Conservation (phyloP, 2,888 invertebrate species). For the Coecobrya sp. region DNA sequence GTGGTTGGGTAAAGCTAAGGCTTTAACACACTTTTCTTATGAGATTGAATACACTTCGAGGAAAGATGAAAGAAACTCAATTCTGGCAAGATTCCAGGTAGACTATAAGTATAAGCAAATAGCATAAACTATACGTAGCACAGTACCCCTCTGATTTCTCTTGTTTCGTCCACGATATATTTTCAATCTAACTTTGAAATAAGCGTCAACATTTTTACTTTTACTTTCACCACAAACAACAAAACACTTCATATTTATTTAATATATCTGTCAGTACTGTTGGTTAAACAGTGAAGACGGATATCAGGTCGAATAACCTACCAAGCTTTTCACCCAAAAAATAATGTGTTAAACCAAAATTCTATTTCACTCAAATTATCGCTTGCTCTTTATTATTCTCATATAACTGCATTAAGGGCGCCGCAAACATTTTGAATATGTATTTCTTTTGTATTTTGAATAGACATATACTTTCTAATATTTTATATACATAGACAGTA, state of each 20-base stretch:
- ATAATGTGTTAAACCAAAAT: no score
- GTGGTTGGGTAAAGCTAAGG: neutral
- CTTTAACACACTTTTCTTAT: neutral
- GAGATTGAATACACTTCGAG: neutral
- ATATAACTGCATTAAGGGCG: neutral
- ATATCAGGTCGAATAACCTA: neutral
- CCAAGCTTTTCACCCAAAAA: neutral
- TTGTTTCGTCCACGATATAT: slow-evolving; percentile 39
- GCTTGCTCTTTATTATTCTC: neutral
- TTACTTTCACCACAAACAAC: neutral
- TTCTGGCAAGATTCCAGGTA: slow-evolving; percentile 68
- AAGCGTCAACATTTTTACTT: neutral
- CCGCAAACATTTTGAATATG: neutral
- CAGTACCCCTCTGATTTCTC: slow-evolving; percentile 18
- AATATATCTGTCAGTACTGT: slow-evolving; percentile 18
- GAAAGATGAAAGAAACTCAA: neutral
- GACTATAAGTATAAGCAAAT: neutral
- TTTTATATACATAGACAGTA: no score
- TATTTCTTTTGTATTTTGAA: neutral
- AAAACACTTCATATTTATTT: slow-evolving; percentile 13
- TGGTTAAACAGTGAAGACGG: neutral
- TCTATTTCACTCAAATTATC: neutral
- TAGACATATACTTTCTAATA: neutral
- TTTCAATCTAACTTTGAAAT: slow-evolving; percentile 65
- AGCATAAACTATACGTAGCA: neutral